Percentiles rank a stretch among this genome's conserved stretches.
Evolutionary conservation across 2,888 invertebrate genomes (phyloP).

Genomic region (Eudemis profundana): DNA sequence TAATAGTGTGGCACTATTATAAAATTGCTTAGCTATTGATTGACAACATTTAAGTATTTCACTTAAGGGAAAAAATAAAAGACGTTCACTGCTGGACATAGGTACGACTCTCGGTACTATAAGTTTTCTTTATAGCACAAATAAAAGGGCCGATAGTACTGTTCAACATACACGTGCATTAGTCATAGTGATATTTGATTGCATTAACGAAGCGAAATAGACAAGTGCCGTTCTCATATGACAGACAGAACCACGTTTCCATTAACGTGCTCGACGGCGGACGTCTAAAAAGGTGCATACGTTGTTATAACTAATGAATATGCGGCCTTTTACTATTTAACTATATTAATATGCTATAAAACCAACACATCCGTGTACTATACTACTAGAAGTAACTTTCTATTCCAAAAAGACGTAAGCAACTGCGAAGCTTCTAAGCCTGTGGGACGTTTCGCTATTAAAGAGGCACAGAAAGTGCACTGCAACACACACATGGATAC

Average conservation of each 20-base stretch:
- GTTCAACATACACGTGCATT: neutral
- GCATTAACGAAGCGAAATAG: neutral
- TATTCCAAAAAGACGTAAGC: neutral
- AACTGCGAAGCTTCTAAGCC: neutral
- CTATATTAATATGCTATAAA: neutral
- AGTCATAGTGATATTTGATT: neutral
- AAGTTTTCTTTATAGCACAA: too few relatives aligned
- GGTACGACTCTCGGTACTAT: too few relatives aligned
- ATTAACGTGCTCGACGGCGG: neutral
- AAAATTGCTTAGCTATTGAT: too few relatives aligned
- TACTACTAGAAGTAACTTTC: neutral
- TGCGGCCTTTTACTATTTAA: neutral
- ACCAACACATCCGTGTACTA: neutral
- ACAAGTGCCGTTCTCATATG: neutral
- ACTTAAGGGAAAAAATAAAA: too few relatives aligned
- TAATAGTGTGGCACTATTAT: too few relatives aligned
- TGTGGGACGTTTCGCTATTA: neutral
- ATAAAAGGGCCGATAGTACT: too few relatives aligned
- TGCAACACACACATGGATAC: neutral
- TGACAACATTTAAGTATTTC: too few relatives aligned
- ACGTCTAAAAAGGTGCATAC: neutral
- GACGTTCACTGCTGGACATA: too few relatives aligned
- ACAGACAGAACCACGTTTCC: conserved; percentile 2
- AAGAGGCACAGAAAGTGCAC: neutral
- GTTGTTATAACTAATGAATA: neutral